Percentiles rank a stretch among this genome's conserved stretches.
Evolutionary conservation across 2,888 invertebrate genomes (phyloP).

Genomic region (Dryococelus australis): DNA sequence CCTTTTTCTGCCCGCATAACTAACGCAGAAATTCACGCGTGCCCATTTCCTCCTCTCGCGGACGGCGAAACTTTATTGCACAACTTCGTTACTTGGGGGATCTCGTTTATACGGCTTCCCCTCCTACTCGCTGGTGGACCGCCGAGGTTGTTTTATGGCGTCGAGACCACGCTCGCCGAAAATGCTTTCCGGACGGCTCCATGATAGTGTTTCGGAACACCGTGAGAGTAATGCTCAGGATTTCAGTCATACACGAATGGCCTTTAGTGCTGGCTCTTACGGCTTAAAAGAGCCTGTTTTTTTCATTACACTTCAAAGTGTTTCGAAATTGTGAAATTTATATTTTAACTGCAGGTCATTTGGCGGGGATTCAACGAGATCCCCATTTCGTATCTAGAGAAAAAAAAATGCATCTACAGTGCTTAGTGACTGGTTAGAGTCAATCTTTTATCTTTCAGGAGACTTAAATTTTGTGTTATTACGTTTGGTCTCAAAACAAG

Average conservation of each 20-base stretch:
- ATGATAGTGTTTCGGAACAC: not conserved
- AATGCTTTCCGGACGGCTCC: not conserved
- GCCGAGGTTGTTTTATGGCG: too few species aligned
- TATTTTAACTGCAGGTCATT: not conserved
- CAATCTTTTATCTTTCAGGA: not conserved
- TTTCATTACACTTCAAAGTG: not conserved
- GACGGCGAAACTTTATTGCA: not conserved
- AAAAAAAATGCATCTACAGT: not conserved
- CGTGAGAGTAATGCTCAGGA: not conserved
- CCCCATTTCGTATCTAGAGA: not conserved
- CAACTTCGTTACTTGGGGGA: not conserved
- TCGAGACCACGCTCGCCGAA: too few species aligned
- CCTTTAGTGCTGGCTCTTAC: not conserved
- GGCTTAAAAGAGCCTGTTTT: not conserved
- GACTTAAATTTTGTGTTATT: not conserved
- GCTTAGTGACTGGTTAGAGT: not conserved
- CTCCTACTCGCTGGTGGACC: too few species aligned
- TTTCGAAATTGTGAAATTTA: not conserved
- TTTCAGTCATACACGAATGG: not conserved
- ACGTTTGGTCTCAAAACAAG: not conserved
- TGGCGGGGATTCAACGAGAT: not conserved
- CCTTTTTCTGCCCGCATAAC: not conserved
- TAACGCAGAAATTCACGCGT: not conserved
- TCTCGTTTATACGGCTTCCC: not conserved
- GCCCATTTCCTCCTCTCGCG: not conserved